These are phyloP conservation scores for Cassiopea andromeda DNA, from an alignment of 30 jellyfish, hydroid and myxozoan species.

Conservation along the genomic window DNA sequence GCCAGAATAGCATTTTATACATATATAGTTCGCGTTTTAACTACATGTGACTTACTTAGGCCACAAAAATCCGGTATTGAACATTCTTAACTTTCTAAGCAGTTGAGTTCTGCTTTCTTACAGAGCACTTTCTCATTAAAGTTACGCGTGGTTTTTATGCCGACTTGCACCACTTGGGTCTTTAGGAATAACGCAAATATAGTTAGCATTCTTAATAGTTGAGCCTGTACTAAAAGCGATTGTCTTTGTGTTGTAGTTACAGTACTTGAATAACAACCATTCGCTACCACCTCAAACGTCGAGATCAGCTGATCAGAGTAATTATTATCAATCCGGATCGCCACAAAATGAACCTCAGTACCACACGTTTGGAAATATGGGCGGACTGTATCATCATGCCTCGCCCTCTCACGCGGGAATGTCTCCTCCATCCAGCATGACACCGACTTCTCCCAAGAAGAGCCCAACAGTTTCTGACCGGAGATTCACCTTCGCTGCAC, in stretches of 20 bases:
- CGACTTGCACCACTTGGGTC: not conserved
- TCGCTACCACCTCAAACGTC: constrained; percentile 41
- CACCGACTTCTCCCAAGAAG: constrained; percentile 65
- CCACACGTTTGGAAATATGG: constrained; percentile 45
- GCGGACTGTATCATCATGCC: constrained; percentile 54
- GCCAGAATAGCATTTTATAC: no score
- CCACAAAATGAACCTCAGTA: constrained; percentile 60
- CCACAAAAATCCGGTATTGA: no score
- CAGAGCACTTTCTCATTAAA: no score
- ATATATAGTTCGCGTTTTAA: no score
- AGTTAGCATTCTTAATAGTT: not conserved
- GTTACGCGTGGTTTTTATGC: not conserved
- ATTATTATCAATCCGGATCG: constrained; percentile 42
- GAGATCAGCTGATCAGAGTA: constrained; percentile 40
- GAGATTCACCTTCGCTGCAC: constrained; percentile 50
- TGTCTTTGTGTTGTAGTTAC: constrained; percentile 33
- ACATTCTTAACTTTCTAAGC: no score
- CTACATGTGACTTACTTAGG: no score
- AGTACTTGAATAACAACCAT: constrained; percentile 56
- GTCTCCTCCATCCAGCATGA: constrained; percentile 53
- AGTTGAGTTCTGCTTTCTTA: no score
- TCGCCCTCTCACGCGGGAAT: constrained; percentile 64
- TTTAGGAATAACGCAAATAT: not conserved
- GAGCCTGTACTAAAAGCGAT: not conserved
- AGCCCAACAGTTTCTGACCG: constrained; percentile 55